Conservation (phyloP, 1,140 invertebrate species). For the Oncopodura yosiiana region DNA sequence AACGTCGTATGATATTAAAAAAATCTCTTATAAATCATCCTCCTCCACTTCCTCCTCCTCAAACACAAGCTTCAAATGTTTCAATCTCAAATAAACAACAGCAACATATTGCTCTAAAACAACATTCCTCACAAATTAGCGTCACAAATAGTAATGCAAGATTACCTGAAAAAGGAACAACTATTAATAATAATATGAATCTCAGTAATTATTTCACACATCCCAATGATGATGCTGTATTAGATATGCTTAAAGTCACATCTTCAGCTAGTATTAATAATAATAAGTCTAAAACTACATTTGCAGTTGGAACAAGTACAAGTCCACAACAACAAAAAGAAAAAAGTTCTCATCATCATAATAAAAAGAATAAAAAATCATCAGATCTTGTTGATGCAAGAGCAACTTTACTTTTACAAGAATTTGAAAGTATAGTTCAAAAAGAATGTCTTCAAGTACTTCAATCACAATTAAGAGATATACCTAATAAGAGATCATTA, state of each 20-base stretch:
- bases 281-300: neutral
- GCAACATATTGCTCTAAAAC: neutral
- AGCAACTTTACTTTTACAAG: conserved; percentile 8
- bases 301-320: neutral
- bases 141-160: neutral
- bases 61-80: too few species aligned
- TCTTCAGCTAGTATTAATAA: too few species aligned
- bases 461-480: neutral
- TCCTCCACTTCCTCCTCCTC: too few species aligned
- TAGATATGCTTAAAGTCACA: too few species aligned
- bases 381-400: neutral
- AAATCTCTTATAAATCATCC: too few species aligned
- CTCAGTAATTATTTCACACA: too few species aligned
- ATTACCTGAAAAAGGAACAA: neutral
- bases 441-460: conserved; percentile 19
- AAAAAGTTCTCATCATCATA: neutral
- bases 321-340: neutral
- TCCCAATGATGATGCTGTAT: too few species aligned
- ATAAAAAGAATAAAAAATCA: neutral
- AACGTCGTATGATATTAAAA: conserved; percentile 14
- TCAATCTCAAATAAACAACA: neutral
- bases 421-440: conserved; percentile 26
- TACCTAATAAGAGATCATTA: neutral
- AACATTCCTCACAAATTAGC: neutral
- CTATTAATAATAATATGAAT: neutral